Base-by-base conservation (phyloP, 2,888 invertebrate genomes). In the Antheraea assamensis region DNA sequence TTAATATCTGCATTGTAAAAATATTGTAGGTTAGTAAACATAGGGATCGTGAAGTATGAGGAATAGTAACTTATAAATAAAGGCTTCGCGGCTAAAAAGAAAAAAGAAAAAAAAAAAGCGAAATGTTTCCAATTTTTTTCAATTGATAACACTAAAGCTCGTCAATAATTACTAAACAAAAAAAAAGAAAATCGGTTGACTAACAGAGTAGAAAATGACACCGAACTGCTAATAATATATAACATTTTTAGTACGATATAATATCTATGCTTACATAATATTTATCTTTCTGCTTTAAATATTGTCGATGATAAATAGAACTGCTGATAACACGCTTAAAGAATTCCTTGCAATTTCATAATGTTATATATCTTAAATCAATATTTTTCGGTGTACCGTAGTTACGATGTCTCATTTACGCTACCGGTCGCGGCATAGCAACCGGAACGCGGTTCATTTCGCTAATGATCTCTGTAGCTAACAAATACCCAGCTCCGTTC, bases 391-490 rank as follows among this genome's bases (percentile, higher is more conserved):
- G 4, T 64, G 17, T 30, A 17, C 5, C 27, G 30, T 64, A 30
- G 15, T 30, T 64, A 64, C 3, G 61, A 64, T 30, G 30, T 30
- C 61, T 64, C 61, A 30, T 27, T 64, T 64, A 64, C 24, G 61
- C 61, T 5, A 15, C 61, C 30, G 27, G 42, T 42, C 42, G 13
- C 42, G 42, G 42, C 42, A 42, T 42, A 42, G 17, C 30, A 64
- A 68, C 35, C 35, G 35, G 35, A 35, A 68, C 35, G 35, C 35
- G 7, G 68, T 35, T 35, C n/a, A 35, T 68, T 35, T 35, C 35
- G 35, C 35, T 68, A 68, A 68, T 68, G 68, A 35, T 31, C 35
- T n/a, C 35, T 68, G 35, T 68, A 35, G n/a, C 68, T 35, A 68
- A 35, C 68, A 68, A 68, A 68, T 35, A 35, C n/a, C n/a, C 35